These are phyloP conservation scores for Lophotriccus pileatus DNA, from an alignment of 2,797 vertebrate species.

Conservation along the genomic window DNA sequence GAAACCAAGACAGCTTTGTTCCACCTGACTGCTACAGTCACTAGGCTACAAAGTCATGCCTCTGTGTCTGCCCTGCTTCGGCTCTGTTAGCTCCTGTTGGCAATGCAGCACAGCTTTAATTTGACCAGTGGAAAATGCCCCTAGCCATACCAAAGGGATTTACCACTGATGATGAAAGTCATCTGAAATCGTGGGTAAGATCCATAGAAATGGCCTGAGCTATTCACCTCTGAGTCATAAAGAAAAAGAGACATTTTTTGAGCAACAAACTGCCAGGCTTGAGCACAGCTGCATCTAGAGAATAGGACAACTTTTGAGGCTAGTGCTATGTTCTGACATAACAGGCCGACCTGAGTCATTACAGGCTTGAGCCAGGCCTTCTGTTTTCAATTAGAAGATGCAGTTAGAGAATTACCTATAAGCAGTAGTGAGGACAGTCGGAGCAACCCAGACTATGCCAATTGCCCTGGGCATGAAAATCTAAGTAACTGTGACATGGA, in stretches of 20 bases:
- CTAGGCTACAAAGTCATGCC: not conserved
- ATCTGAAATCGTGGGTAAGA: conserved; percentile 35
- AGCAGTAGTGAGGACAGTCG: not conserved
- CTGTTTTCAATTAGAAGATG: not conserved
- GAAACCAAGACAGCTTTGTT: not conserved
- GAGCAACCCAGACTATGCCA: not conserved
- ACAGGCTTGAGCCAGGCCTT: not conserved
- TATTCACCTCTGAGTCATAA: conserved; percentile 57
- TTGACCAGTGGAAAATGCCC: not conserved
- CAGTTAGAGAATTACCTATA: not conserved
- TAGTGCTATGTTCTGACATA: conserved; percentile 13
- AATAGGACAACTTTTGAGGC: not conserved
- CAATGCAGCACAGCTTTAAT: not conserved
- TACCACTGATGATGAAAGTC: not conserved
- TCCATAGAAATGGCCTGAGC: not conserved
- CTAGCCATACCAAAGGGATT: not conserved
- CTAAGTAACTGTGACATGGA: not conserved
- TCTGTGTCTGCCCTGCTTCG: not conserved
- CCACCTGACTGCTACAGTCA: not conserved
- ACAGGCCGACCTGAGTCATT: conserved; percentile 13
- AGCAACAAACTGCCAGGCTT: not conserved
- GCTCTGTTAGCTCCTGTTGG: not conserved
- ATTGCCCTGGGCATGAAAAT: not conserved
- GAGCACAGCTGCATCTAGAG: not conserved
- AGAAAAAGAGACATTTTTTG: conserved; percentile 1